Evolutionary conservation across 2,888 invertebrate genomes (phyloP).

Genomic region (Stegana nigrithorax): DNA sequence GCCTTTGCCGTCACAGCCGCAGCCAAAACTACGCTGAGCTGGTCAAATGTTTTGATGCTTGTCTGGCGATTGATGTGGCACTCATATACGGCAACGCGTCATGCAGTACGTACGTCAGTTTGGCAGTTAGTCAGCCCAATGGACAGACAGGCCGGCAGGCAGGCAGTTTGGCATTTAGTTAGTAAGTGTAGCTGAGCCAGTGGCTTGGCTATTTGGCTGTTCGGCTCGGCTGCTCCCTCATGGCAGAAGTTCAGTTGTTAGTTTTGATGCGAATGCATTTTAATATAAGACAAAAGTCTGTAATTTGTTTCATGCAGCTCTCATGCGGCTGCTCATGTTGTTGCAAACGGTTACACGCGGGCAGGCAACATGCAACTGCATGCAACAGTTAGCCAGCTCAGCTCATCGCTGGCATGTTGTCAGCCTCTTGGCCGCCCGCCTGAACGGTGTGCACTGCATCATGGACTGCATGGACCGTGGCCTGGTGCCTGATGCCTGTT

Average conservation of each 20-base stretch:
- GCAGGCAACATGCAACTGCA: background rate
- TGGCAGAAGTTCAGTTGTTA: constrained; percentile 17
- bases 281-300: constrained; percentile 33
- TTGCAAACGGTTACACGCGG: constrained; percentile 1
- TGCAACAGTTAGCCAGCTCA: constrained; percentile 5
- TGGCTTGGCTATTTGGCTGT: background rate
- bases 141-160: background rate
- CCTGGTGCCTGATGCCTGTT: too few relatives aligned
- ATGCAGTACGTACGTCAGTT: constrained; percentile 8
- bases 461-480: too few relatives aligned
- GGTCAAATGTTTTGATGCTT: constrained; percentile 32
- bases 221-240: constrained; percentile 1
- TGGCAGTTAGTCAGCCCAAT: constrained; percentile 12
- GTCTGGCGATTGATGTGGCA: constrained; percentile 23
- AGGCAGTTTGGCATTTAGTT: background rate
- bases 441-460: too few relatives aligned
- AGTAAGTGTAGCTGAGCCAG: background rate
- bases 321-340: background rate
- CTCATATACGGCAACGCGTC: background rate
- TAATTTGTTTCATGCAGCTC: constrained; percentile 29
- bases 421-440: too few relatives aligned
- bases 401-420: too few relatives aligned
- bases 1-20: background rate
- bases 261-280: constrained; percentile 21
- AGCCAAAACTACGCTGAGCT: constrained; percentile 13